A percentile compares a stretch with the other conserved stretches of the same genome.
These are phyloP conservation scores for Acleris holmiana DNA, from an alignment of 2,888 invertebrate species.

Conservation along the genomic window DNA sequence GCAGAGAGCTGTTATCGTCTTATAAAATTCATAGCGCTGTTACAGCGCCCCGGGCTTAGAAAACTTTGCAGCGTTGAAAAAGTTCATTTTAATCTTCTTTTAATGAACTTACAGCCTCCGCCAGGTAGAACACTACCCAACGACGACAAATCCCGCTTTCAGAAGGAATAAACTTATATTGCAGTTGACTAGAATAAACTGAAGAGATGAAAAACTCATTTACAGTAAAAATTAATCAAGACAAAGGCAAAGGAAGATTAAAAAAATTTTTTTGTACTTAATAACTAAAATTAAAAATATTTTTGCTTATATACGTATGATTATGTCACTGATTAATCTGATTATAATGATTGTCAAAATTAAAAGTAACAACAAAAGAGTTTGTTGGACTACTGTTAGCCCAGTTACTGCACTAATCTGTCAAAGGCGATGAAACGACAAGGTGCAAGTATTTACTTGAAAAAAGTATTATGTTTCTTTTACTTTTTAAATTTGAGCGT, in stretches of 20 bases:
- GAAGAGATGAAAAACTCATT: slow-evolving; percentile 1
- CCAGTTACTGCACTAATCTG: too few species aligned
- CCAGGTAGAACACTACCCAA: slow-evolving; percentile 59
- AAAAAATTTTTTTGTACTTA: neutral
- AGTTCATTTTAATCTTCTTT: slow-evolving; percentile 73
- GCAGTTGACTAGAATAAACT: slow-evolving; percentile 37
- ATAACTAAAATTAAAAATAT: too few species aligned
- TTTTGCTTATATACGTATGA: too few species aligned
- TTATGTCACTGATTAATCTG: too few species aligned
- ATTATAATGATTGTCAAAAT: too few species aligned
- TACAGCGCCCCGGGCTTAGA: slow-evolving; percentile 47
- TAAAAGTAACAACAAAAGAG: too few species aligned
- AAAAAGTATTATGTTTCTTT: too few species aligned
- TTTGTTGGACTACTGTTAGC: too few species aligned
- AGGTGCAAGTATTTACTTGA: too few species aligned
- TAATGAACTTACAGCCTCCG: slow-evolving; percentile 67
- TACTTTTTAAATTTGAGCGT: too few species aligned
- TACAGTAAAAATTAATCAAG: neutral
- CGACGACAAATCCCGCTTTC: slow-evolving; percentile 53
- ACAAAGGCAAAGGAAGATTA: neutral
- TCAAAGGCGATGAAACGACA: too few species aligned
- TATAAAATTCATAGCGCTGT: slow-evolving; percentile 52
- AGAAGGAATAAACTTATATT: slow-evolving; percentile 40
- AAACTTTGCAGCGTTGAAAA: slow-evolving; percentile 56
- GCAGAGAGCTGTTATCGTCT: slow-evolving; percentile 54